Percentiles rank a stretch among this genome's conserved stretches.
Evolutionary conservation across 2,113 vertebrate genomes (phyloP).

Genomic region (Syngnathus scovelli): DNA sequence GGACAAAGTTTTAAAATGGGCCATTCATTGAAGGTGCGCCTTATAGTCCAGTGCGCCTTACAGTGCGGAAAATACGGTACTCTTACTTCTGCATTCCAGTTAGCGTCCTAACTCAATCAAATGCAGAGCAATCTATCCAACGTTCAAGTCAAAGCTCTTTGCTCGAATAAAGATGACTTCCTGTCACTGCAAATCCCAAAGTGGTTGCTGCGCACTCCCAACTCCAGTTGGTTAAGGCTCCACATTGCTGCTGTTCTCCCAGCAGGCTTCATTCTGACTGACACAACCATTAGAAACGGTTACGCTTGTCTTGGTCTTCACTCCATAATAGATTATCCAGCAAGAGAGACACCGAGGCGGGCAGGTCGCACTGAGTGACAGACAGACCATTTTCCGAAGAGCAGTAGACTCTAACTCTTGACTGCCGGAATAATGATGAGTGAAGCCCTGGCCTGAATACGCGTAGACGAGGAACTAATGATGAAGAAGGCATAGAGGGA

Average conservation of each 20-base stretch:
- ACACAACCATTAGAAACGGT: conserved; percentile 61
- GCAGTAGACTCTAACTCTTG: conserved; percentile 32
- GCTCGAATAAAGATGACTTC: conserved; percentile 34
- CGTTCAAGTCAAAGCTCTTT: conserved; percentile 1
- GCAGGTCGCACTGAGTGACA: conserved; percentile 38
- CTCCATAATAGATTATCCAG: conserved; percentile 50
- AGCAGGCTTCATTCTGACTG: conserved; percentile 45
- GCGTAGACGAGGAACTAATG: conserved; percentile 52
- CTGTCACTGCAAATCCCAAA: conserved; percentile 26
- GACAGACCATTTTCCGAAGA: conserved; percentile 43
- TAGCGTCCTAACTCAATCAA: neutral
- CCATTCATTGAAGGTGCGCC: no score
- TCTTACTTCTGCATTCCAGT: neutral
- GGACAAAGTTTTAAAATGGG: no score
- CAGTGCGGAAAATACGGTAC: no score
- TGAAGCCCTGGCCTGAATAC: conserved; percentile 36
- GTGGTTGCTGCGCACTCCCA: conserved; percentile 11
- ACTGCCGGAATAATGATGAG: conserved; percentile 42
- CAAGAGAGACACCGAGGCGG: conserved; percentile 25
- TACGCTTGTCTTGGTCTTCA: conserved; percentile 55
- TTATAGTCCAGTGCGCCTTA: no score
- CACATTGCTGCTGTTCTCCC: conserved; percentile 5
- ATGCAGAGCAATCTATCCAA: neutral
- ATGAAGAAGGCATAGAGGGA: conserved; percentile 17
- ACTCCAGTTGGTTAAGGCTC: conserved; percentile 12